A percentile compares a stretch with the other conserved stretches of the same genome.
phyloP scores from a whole-genome alignment of 2,797 vertebrate species.

The Oreochromis mossambicus region DNA sequence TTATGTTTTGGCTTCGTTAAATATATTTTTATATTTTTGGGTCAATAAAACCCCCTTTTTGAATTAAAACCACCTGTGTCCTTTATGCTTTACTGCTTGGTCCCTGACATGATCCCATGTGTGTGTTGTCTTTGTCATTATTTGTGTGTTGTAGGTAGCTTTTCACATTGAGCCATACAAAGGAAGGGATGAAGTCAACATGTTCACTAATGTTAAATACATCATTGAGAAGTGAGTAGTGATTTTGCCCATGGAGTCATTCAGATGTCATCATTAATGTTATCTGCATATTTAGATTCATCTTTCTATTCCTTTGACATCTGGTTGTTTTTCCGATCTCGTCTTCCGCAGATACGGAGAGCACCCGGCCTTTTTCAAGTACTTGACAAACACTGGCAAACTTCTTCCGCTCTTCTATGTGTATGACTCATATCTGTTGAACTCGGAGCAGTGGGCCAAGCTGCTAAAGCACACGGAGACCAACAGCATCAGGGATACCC shows the following conservation, averaged over 20 bases:
- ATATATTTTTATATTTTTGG: too few species aligned
- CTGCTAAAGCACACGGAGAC: conserved; percentile 84
- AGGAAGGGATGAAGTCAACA: conserved; percentile 86
- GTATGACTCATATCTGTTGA: conserved; percentile 94
- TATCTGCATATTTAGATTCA: not conserved
- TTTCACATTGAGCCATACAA: conserved; percentile 96
- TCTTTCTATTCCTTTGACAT: not conserved
- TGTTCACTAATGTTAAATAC: conserved; percentile 89
- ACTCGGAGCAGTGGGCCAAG: conserved; percentile 87
- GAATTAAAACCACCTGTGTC: too few species aligned
- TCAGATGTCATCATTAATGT: not conserved
- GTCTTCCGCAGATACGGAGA: conserved; percentile 84
- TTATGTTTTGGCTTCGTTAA: too few species aligned
- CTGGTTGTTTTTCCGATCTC: not conserved
- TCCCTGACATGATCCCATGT: not conserved
- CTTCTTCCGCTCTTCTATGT: conserved; percentile 91
- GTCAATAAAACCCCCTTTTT: too few species aligned
- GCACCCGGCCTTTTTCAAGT: conserved; percentile 92
- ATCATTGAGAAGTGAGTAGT: conserved; percentile 88
- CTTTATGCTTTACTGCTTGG: too few species aligned
- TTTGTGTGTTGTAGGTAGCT: conserved; percentile 75
- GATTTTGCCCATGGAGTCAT: not conserved
- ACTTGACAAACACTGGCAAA: conserved; percentile 82
- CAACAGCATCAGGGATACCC: conserved; percentile 84
- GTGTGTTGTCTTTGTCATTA: not conserved